Evolutionary conservation across 2,888 invertebrate genomes (phyloP).

Genomic region (Drosophila affinis): DNA sequence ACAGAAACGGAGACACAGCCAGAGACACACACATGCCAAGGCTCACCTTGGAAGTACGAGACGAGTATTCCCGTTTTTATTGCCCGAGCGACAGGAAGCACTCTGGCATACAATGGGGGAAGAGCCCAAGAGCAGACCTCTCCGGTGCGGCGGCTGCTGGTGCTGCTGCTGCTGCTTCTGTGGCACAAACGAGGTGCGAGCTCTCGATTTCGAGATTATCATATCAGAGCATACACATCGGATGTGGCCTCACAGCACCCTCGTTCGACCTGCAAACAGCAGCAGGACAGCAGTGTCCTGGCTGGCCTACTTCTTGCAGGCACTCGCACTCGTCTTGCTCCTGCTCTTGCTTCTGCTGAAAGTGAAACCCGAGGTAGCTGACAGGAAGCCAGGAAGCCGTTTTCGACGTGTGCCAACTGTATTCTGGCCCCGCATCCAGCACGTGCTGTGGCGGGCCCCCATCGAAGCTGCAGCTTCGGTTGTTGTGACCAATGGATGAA

Average conservation of each 20-base stretch:
- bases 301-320: slow-evolving; percentile 44
- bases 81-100: slow-evolving; percentile 65
- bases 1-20: slow-evolving; percentile 19
- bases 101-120: slow-evolving; percentile 54
- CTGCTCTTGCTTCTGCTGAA: slow-evolving; percentile 47
- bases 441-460: slow-evolving; percentile 25
- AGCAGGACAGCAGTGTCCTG: slow-evolving; percentile 49
- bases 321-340: slow-evolving; percentile 32
- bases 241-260: slow-evolving; percentile 61
- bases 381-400: slow-evolving; percentile 61
- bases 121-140: slow-evolving; percentile 38
- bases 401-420: slow-evolving; percentile 53
- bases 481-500: not conserved
- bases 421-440: slow-evolving; percentile 29
- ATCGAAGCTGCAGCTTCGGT: slow-evolving; percentile 1
- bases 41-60: slow-evolving; percentile 38
- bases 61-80: slow-evolving; percentile 72
- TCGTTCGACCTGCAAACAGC: slow-evolving; percentile 43
- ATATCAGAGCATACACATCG: slow-evolving; percentile 62
- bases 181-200: slow-evolving; percentile 77
- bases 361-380: slow-evolving; percentile 68
- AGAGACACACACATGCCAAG: slow-evolving; percentile 33
- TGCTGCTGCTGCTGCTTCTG: slow-evolving; percentile 30
- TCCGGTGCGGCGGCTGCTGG: slow-evolving; percentile 20
- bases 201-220: slow-evolving; percentile 79